phyloP scores from a whole-genome alignment of 2,888 invertebrate genomes.

The Pseudeuparius sepicola region DNA sequence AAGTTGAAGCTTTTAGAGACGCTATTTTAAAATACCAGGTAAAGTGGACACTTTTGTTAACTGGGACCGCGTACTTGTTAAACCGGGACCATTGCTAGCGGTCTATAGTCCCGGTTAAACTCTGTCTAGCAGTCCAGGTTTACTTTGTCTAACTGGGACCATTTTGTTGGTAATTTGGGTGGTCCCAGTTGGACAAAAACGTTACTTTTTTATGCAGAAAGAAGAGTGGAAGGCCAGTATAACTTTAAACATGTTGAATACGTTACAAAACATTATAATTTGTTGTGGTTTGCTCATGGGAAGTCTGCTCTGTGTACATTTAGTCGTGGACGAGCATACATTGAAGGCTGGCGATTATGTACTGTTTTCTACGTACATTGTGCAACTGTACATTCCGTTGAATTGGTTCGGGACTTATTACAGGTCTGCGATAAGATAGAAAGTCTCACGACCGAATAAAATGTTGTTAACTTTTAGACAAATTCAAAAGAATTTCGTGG shows the following conservation, averaged over 20 bases:
- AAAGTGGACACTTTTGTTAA: too few species aligned
- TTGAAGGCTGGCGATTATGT: slow-evolving; percentile 94
- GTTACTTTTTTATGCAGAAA: too few species aligned
- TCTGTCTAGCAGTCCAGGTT: too few species aligned
- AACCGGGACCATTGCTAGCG: too few species aligned
- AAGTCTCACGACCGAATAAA: background rate
- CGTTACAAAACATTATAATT: slow-evolving; percentile 83
- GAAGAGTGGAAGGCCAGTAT: slow-evolving; percentile 85
- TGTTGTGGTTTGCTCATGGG: slow-evolving; percentile 78
- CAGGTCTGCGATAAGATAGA: slow-evolving; percentile 53
- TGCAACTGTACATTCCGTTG: slow-evolving; percentile 89
- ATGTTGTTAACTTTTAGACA: slow-evolving; percentile 48
- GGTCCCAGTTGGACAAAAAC: too few species aligned
- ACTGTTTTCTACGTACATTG: slow-evolving; percentile 87
- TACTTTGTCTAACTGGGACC: too few species aligned
- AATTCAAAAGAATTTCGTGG: slow-evolving; percentile 94
- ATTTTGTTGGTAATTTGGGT: too few species aligned
- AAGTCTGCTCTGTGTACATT: slow-evolving; percentile 78
- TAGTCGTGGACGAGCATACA: slow-evolving; percentile 58
- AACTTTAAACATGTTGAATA: slow-evolving; percentile 83
- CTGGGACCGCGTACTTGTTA: too few species aligned
- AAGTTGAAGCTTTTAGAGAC: slow-evolving; percentile 73
- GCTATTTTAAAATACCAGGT: slow-evolving; percentile 83
- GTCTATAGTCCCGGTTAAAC: too few species aligned
- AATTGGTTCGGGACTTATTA: slow-evolving; percentile 99